Percentiles rank a stretch among this genome's conserved stretches.
phyloP scores from a whole-genome alignment of 1,140 invertebrate genomes.

The Macrobrachium nipponense region DNA sequence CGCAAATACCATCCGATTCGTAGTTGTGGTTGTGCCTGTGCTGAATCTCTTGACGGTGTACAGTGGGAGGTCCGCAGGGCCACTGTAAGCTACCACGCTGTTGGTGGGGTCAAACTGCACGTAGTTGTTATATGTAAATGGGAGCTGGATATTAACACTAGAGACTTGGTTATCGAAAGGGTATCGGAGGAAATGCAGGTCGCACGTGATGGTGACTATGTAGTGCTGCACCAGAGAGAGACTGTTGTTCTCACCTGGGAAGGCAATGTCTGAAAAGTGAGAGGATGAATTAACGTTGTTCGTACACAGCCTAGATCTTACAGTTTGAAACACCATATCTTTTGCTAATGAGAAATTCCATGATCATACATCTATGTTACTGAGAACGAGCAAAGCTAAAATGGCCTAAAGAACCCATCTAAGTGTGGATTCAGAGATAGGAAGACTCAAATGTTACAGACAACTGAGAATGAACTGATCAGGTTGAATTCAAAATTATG shows the following conservation, averaged over 20 bases:
- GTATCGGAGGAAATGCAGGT: conserved; percentile 29
- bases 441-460: neutral
- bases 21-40: neutral
- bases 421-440: neutral
- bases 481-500: neutral
- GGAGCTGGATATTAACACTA: conserved; percentile 22
- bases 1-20: conserved; percentile 11
- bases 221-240: conserved; percentile 31
- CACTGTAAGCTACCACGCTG: conserved; percentile 3
- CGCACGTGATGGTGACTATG: conserved; percentile 28
- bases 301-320: too few species aligned
- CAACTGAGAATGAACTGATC: neutral
- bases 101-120: neutral
- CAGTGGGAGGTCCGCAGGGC: conserved; percentile 3
- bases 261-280: conserved; percentile 13
- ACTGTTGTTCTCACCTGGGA: conserved; percentile 26
- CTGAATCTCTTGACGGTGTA: conserved; percentile 16
- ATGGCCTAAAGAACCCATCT: too few species aligned
- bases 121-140: conserved; percentile 10
- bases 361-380: too few species aligned
- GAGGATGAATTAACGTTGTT: too few species aligned
- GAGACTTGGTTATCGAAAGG: conserved; percentile 40
- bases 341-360: too few species aligned
- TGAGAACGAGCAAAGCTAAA: too few species aligned
- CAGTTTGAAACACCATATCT: too few species aligned